Evolutionary conservation across 53 echinoderm and acorn worm genomes (phyloP).

Genomic region (Apostichopus leukothele): DNA sequence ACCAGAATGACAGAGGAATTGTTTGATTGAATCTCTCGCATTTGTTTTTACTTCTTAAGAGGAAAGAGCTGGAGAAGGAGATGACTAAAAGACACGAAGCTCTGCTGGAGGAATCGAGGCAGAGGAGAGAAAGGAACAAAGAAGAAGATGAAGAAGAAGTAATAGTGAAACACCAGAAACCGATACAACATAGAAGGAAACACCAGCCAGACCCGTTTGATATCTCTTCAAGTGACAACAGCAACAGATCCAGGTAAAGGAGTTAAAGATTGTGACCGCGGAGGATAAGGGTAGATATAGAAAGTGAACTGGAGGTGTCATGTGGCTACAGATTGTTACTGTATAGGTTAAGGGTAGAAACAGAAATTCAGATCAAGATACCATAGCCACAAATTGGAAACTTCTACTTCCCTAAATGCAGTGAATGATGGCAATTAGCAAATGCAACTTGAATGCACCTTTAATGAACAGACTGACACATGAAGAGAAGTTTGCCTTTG

Average conservation of each 20-base stretch:
- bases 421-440: too few species aligned
- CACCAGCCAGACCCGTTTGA: constrained; percentile 46
- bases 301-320: too few species aligned
- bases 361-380: too few species aligned
- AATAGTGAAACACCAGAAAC: background rate
- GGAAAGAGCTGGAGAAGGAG: constrained; percentile 87
- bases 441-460: too few species aligned
- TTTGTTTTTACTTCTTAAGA: constrained; percentile 43
- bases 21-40: too few species aligned
- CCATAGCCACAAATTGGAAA: too few species aligned
- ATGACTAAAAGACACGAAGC: constrained; percentile 76
- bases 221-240: background rate
- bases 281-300: background rate
- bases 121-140: constrained; percentile 67
- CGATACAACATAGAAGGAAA: background rate
- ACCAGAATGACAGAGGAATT: too few species aligned
- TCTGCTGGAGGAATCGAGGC: constrained; percentile 73
- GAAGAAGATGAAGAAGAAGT: constrained; percentile 51
- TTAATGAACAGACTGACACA: too few species aligned
- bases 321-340: too few species aligned
- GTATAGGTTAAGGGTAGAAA: too few species aligned
- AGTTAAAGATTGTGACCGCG: background rate
- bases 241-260: constrained; percentile 22
- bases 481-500: too few species aligned
- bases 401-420: too few species aligned